These are phyloP conservation scores for Dermatophagoides farinae DNA, from an alignment of 1,140 invertebrate genomes.

Conservation along the genomic window DNA sequence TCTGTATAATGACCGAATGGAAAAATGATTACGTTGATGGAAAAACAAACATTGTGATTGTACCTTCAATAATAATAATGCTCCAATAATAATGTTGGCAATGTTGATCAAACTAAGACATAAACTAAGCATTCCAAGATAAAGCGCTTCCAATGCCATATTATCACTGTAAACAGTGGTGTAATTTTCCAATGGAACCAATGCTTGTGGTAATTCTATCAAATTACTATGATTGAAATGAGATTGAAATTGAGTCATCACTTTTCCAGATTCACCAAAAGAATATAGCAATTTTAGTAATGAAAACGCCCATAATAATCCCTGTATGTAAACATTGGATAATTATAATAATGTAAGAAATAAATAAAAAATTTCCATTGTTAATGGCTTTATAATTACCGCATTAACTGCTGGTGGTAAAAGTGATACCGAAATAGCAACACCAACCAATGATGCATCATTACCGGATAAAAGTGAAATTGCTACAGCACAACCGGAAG, in stretches of 20 bases:
- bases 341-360: conserved; percentile 4
- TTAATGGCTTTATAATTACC: conserved; percentile 31
- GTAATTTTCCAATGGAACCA: conserved; percentile 18
- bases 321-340: conserved; percentile 29
- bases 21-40: background rate
- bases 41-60: conserved; percentile 13
- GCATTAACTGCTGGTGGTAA: conserved; percentile 68
- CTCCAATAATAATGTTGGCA: conserved; percentile 58
- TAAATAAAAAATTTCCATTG: background rate
- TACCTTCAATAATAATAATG: conserved; percentile 55
- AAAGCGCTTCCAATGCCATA: conserved; percentile 47
- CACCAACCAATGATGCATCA: conserved; percentile 59
- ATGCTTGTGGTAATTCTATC: conserved; percentile 12
- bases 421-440: conserved; percentile 66
- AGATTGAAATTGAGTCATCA: background rate
- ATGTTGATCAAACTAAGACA: conserved; percentile 60
- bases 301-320: conserved; percentile 49
- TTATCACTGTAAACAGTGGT: conserved; percentile 44
- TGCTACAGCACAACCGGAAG: conserved; percentile 58
- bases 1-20: conserved; percentile 29
- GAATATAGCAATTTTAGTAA: conserved; percentile 6
- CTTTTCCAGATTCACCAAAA: background rate
- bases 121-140: conserved; percentile 55
- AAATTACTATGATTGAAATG: conserved; percentile 10
- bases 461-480: conserved; percentile 64